Percentiles rank a stretch among this genome's conserved stretches.
phyloP scores from a whole-genome alignment of 2,113 vertebrate species.

The Regulus satrapa region DNA sequence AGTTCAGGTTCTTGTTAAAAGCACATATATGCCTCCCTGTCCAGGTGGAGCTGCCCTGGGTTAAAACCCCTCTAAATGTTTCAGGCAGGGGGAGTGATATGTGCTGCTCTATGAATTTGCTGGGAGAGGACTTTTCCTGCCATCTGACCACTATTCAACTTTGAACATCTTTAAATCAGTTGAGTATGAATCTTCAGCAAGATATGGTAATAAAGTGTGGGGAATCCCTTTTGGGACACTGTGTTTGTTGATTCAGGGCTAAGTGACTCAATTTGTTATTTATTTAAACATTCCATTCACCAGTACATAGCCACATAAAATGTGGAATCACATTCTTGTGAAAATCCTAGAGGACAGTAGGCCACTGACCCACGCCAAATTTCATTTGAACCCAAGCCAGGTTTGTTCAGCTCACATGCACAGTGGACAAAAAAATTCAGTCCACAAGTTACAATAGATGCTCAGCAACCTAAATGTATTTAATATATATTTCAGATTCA shows the following conservation, averaged over 20 bases:
- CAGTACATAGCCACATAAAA: conserved; percentile 55
- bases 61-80: neutral
- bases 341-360: conserved; percentile 32
- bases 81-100: neutral
- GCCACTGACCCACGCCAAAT: conserved; percentile 1
- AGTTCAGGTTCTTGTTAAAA: neutral
- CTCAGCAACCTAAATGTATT: neutral
- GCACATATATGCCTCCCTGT: neutral
- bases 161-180: neutral
- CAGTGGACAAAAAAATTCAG: neutral
- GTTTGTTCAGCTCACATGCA: neutral
- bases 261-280: conserved; percentile 20
- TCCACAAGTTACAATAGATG: neutral
- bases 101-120: neutral
- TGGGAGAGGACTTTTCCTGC: neutral
- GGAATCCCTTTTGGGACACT: conserved; percentile 38
- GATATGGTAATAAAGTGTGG: neutral
- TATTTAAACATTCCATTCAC: conserved; percentile 54
- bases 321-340: neutral
- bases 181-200: neutral
- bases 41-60: neutral
- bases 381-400: conserved; percentile 8
- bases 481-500: neutral
- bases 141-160: neutral
- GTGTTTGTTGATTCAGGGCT: conserved; percentile 32